A percentile compares a stretch with the other conserved stretches of the same genome.
Evolutionary conservation across 2,797 vertebrate genomes (phyloP).

Genomic region (Loriculus beryllinus): DNA sequence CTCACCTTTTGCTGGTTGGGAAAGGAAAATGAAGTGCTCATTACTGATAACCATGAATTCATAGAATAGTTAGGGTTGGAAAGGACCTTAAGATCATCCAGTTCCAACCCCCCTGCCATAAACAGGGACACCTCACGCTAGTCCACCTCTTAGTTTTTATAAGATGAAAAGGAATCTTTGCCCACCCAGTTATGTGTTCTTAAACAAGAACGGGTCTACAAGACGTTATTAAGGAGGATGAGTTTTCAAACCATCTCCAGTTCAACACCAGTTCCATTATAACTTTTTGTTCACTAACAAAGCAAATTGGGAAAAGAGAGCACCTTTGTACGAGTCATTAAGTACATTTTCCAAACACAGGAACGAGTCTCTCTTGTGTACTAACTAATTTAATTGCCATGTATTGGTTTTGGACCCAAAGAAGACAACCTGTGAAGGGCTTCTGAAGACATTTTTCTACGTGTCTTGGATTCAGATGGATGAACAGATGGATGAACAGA

Average conservation of each 20-base stretch:
- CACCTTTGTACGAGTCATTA: neutral
- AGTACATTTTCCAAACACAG: neutral
- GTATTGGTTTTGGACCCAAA: fast-evolving
- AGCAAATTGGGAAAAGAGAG: neutral
- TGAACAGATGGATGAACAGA: neutral
- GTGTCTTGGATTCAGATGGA: neutral
- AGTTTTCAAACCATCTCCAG: neutral
- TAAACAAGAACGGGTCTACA: neutral
- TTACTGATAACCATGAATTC: fast-evolving
- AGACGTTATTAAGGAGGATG: fast-evolving
- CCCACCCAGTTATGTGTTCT: neutral
- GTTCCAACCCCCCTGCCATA: too few species aligned
- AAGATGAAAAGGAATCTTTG: neutral
- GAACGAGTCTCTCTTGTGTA: neutral
- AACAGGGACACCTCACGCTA: too few species aligned
- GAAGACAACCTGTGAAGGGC: neutral
- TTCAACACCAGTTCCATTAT: neutral
- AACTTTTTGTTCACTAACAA: neutral
- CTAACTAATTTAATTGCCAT: neutral
- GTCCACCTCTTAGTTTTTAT: neutral
- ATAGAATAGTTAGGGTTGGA: too few species aligned
- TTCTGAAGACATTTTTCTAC: neutral
- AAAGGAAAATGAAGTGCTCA: neutral
- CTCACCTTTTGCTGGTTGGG: neutral
- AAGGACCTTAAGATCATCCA: too few species aligned